Base-by-base conservation (phyloP, 2,113 vertebrate genomes). In the Pimephales promelas region DNA sequence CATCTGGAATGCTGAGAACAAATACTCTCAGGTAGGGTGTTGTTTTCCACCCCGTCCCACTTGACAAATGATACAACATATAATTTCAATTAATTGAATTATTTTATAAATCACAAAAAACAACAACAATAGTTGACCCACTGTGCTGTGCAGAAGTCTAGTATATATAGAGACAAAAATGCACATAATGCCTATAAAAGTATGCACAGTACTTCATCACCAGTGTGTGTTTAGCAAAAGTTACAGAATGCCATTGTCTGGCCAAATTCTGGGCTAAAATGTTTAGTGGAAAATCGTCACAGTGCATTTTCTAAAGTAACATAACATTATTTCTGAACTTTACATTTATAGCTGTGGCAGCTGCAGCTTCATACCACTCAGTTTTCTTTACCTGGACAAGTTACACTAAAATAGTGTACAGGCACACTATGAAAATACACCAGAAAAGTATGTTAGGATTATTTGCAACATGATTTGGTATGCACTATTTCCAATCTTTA, bases 1-100 rank as follows among this genome's bases (percentile, higher is more conserved):
- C 87, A 96, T 98, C 90, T 96, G 97, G 96, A 97, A 95, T 28
- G 86, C 95, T 16, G 96, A 98, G 89, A 97, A 96, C 16, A 97
- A 97, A 90, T 96, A 98, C 88, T 96, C 95, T 78, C 95, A 95
- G 95, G 97, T 97, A 92, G 5, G 14, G 14, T 6, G 24, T 57
- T 76, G 68, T 6, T 24, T 75, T 22, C 14, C 18, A 31, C 4
- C 1, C 1, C 26, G 28, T 64, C 2, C 16, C 10, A 59, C 20
- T 43, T 77, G 24, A 40, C 11, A 16, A 62, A 8, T 16, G 4
- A 40, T n/a, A 10, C 22, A 34, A 22, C 16, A 40, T n/a, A 5
- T 68, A 0, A 40, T 9, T 40, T 40, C 9, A 40, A 40, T 49
- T 49, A 2, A 47, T 47, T 49, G 1, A 4, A 49, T 16, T 49